Evolutionary conservation across 2,797 vertebrate species (phyloP).

Genomic region (Lacerta viridis): DNA sequence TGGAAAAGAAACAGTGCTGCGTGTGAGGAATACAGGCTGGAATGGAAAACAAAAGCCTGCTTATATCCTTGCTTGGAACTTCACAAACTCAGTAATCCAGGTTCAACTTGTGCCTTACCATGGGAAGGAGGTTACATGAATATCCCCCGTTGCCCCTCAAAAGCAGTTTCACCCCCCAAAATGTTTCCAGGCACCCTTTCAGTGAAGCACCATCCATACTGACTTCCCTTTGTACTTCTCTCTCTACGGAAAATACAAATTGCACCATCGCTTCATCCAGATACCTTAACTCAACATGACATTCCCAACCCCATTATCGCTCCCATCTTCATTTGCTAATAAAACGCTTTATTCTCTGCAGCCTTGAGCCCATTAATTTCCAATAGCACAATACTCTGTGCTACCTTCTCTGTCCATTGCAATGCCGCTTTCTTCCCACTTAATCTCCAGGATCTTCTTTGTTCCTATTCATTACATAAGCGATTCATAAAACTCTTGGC

Average conservation of each 20-base stretch:
- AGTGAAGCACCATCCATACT: not conserved
- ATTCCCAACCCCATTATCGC: slow-evolving; percentile 28
- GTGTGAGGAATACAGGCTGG: no score
- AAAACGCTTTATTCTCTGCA: slow-evolving; percentile 14
- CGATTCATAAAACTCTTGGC: not conserved
- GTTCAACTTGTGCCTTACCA: not conserved
- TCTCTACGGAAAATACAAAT: slow-evolving; percentile 31
- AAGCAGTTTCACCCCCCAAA: not conserved
- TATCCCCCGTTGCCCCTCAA: not conserved
- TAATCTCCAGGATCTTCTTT: slow-evolving; percentile 27
- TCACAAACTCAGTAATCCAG: not conserved
- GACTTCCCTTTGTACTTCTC: slow-evolving; percentile 10
- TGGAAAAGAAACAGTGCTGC: no score
- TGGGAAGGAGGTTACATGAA: no score
- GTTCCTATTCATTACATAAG: slow-evolving; percentile 45
- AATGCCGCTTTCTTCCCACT: slow-evolving; percentile 33
- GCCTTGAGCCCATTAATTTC: slow-evolving; percentile 50
- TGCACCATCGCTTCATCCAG: slow-evolving; percentile 25
- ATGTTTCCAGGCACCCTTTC: not conserved
- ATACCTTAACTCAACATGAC: slow-evolving; percentile 18
- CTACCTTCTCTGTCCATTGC: slow-evolving; percentile 9
- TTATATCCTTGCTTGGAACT: not conserved
- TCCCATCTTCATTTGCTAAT: slow-evolving; percentile 41
- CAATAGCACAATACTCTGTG: not conserved
- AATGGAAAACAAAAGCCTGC: no score